Percentiles rank a stretch among this genome's conserved stretches.
Evolutionary conservation across 2,888 invertebrate genomes (phyloP).

Genomic region (Caenorhabditis virilis): DNA sequence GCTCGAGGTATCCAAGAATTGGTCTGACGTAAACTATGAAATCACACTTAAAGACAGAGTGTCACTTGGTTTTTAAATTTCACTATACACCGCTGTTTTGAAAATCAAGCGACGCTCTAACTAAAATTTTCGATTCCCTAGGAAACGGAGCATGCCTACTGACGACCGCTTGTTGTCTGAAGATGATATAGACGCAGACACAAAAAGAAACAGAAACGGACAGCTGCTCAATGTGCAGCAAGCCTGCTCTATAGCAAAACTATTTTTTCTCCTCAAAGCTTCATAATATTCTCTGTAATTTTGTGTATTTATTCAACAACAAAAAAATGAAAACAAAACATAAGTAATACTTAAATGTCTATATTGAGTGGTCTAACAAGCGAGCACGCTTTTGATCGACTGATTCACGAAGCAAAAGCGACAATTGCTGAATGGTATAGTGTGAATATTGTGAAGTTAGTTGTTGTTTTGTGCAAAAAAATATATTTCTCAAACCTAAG

Average conservation of each 20-base stretch:
- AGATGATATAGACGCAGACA: too few relatives aligned
- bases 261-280: not conserved
- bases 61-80: too few relatives aligned
- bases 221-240: not conserved
- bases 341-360: slow-evolving; percentile 7
- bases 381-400: slow-evolving; percentile 20
- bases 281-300: not conserved
- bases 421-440: slow-evolving; percentile 39
- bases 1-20: too few relatives aligned
- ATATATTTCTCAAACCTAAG: not conserved
- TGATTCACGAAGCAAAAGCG: slow-evolving; percentile 27
- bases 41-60: too few relatives aligned
- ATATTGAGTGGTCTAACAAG: slow-evolving; percentile 29
- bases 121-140: too few relatives aligned
- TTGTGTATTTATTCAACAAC: not conserved
- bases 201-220: not conserved
- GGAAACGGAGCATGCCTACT: too few relatives aligned
- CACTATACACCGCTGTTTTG: too few relatives aligned
- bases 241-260: not conserved
- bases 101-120: too few relatives aligned
- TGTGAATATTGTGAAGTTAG: slow-evolving; percentile 37
- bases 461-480: not conserved
- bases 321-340: not conserved
- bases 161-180: too few relatives aligned
- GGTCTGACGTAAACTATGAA: too few relatives aligned